Evolutionary conservation across 2,113 vertebrate species (phyloP), one percentile per base, ranked within the genome.

Genomic region (Zapus hudsonius): DNA sequence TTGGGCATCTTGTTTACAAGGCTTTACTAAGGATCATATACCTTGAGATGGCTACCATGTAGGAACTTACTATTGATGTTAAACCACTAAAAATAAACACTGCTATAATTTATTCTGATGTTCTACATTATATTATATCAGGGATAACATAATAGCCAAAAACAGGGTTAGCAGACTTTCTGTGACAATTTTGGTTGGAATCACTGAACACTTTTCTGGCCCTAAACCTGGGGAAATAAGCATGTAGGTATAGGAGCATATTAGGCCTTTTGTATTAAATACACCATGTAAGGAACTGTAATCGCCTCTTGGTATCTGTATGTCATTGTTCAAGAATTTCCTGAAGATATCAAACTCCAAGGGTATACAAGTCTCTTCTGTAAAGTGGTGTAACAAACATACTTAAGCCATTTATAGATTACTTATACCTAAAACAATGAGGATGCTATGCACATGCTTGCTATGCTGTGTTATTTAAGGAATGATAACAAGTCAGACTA

Each of bases 211-310:
- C n/a, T n/a, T n/a, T n/a, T n/a, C n/a, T n/a, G n/a, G n/a, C n/a
- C n/a, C n/a, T n/a, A 92, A 5, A n/a, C 57, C 72, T 16, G n/a
- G n/a, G 5, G 11, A 63, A 84, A 44, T 84, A 64, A 0, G 64
- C 93, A 89, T 69, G n/a, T 74, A 92, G 47, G 31, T 83, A 16
- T 73, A 4, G 74, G 19, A 40, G 42, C 20, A 57, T 81, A 55
- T 44, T 72, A 88, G 69, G 31, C n/a, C 44, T 86, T 69, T 16
- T 47, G 36, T 90, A 40, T 95, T 93, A 31, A 73, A 74, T 44
- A 36, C 4, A 74, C n/a, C n/a, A 25, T 79, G 23, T 73, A n/a
- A 92, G 86, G 31, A n/a, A n/a, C 27, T 57, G 6, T 1, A 69
- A 20, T 47, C 36, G 38, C 70, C 66, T 42, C 36, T 40, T 59